These are phyloP conservation scores for Epistrophe eligans DNA, from an alignment of 2,888 invertebrate genomes.

Conservation along the genomic window DNA sequence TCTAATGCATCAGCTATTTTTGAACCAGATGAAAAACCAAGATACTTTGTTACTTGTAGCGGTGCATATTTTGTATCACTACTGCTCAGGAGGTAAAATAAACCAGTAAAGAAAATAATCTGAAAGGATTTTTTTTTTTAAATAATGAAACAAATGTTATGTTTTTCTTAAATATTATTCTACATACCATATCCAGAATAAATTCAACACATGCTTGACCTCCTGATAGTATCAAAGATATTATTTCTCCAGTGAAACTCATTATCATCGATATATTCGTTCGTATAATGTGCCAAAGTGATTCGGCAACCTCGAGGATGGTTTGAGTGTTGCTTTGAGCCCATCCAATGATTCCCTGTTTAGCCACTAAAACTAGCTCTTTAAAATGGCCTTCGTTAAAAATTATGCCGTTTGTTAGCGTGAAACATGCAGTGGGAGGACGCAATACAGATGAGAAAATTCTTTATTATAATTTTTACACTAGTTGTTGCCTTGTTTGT, in stretches of 20 bases:
- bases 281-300: conserved; percentile 94
- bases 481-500: conserved; percentile 34
- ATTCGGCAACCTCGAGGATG: conserved; percentile 93
- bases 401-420: conserved; percentile 82
- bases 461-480: conserved; percentile 34
- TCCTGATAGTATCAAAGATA: conserved; percentile 94
- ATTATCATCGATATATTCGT: conserved; percentile 95
- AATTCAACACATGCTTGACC: conserved; percentile 96
- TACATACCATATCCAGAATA: conserved; percentile 90
- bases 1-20: conserved; percentile 93
- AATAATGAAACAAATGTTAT: not conserved
- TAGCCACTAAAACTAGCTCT: conserved; percentile 84
- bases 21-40: conserved; percentile 90
- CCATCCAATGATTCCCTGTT: conserved; percentile 90
- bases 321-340: conserved; percentile 96
- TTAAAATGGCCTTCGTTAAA: conserved; percentile 84
- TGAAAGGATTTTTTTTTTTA: conserved; percentile 82
- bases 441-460: conserved; percentile 69
- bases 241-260: conserved; percentile 92
- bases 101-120: conserved; percentile 98
- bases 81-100: conserved; percentile 97
- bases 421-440: conserved; percentile 78
- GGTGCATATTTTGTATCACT: conserved; percentile 96
- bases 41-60: conserved; percentile 92
- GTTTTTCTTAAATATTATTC: not conserved